Conservation (phyloP, 2,797 vertebrate species). For the Hydrophis major region DNA sequence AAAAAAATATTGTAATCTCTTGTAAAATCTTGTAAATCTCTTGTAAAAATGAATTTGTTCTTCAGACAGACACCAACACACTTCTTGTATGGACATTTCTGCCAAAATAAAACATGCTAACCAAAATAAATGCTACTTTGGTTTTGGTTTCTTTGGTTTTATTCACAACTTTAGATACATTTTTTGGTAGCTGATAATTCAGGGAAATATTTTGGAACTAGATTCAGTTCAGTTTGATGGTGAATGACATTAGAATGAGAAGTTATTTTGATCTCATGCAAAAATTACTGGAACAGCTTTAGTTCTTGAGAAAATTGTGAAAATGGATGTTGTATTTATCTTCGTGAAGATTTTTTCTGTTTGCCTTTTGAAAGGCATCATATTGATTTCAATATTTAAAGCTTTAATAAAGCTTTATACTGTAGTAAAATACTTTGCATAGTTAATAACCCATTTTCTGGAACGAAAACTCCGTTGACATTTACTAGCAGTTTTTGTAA, state of each 20-base stretch:
- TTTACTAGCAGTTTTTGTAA: background rate
- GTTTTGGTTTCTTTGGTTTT: background rate
- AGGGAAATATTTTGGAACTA: background rate
- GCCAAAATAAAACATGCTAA: background rate
- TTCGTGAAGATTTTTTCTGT: background rate
- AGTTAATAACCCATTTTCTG: constrained; percentile 7
- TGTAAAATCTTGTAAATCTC: background rate
- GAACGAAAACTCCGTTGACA: background rate
- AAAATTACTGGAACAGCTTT: background rate
- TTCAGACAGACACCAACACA: background rate
- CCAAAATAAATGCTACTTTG: background rate
- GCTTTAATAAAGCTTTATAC: background rate
- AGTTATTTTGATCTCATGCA: background rate
- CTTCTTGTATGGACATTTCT: background rate
- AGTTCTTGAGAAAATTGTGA: background rate
- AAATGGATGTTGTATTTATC: background rate
- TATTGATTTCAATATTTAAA: constrained; percentile 16
- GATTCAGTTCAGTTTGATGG: background rate
- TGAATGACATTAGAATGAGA: background rate
- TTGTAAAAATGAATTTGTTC: background rate
- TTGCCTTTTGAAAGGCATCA: background rate
- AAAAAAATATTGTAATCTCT: background rate
- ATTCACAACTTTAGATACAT: background rate
- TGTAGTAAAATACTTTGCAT: background rate
- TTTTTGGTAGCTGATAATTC: background rate